Base-by-base conservation (phyloP, 2,797 vertebrate species). In the Dendrocincla fuliginosa region DNA sequence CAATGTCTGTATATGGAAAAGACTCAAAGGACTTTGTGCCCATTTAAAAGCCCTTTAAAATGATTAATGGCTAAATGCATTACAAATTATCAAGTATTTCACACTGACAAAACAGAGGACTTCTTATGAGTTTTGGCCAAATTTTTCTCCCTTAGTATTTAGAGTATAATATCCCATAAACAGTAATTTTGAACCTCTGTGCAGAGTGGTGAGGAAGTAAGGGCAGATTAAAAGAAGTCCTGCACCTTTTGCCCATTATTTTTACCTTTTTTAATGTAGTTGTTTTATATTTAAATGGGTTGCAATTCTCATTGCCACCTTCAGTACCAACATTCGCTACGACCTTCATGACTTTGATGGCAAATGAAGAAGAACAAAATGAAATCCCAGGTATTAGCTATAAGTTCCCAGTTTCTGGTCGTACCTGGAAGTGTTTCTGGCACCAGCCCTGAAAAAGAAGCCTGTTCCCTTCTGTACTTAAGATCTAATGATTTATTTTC, bases 31-130 rank as follows among this genome's bases (percentile, higher is more conserved):
- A 93, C 86, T 92, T 80, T 55, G 67, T 96, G 95, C 95, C 96
- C 91, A 96, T 98, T 98, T 97, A 97, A 98, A 97, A 95, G 68
- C 80, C 89, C 95, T 96, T 96, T 96, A 95, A 93, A 96, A 96
- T 97, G 97, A 97, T 97, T 97, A 97, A 96, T 97, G 91, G 87
- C 90, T 96, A 96, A 97, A 95, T 88, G 86, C 90, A 82, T 96
- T 97, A 96, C 80, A 94, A 97, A 97, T 97, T 97, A 94, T 97
- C 95, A 96, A 92, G 80, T 86, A 93, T 96, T 97, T 97, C 89
- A 94, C 94, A 87, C 86, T 87, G 94, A 96, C 85, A 93, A 94
- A 96, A 95, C 41, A 92, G 87, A 91, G 33, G 71, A 79, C 65
- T 88, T 91, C 46, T 65, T 92, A 75, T 19, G 73, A 96, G 44